Evolutionary conservation across 2,113 vertebrate species (phyloP).

Genomic region (Acinonyx jubatus): DNA sequence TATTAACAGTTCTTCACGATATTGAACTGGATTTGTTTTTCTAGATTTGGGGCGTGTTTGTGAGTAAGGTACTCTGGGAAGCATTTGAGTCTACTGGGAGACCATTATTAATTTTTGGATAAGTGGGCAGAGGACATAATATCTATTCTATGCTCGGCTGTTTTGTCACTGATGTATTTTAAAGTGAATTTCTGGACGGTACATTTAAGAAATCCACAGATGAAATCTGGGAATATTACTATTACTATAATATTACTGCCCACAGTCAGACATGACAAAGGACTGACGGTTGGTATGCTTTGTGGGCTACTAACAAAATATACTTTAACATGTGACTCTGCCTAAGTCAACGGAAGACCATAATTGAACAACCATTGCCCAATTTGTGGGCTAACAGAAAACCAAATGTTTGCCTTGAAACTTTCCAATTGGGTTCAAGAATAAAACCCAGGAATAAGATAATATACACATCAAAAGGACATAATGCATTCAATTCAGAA

Average conservation of each 20-base stretch:
- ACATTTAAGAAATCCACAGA: conserved; percentile 20
- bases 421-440: conserved; percentile 60
- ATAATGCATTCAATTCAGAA: not conserved
- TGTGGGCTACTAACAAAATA: conserved; percentile 66
- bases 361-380: conserved; percentile 66
- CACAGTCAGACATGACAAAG: conserved; percentile 44
- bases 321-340: conserved; percentile 53
- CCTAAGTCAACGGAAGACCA: conserved; percentile 58
- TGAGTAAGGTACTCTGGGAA: not conserved
- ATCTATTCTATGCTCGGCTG: not conserved
- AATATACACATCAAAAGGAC: conserved; percentile 50
- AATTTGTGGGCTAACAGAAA: conserved; percentile 70
- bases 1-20: not conserved
- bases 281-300: conserved; percentile 29
- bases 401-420: conserved; percentile 71
- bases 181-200: conserved; percentile 12
- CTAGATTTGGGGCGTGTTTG: not conserved
- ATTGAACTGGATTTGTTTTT: not conserved
- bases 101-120: not conserved
- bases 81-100: not conserved
- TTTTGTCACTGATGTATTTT: not conserved
- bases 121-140: not conserved
- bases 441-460: conserved; percentile 62
- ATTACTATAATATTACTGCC: not conserved
- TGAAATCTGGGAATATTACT: not conserved